Conservation (phyloP, 1,140 invertebrate species). For the Muscidifurax raptorellus region DNA sequence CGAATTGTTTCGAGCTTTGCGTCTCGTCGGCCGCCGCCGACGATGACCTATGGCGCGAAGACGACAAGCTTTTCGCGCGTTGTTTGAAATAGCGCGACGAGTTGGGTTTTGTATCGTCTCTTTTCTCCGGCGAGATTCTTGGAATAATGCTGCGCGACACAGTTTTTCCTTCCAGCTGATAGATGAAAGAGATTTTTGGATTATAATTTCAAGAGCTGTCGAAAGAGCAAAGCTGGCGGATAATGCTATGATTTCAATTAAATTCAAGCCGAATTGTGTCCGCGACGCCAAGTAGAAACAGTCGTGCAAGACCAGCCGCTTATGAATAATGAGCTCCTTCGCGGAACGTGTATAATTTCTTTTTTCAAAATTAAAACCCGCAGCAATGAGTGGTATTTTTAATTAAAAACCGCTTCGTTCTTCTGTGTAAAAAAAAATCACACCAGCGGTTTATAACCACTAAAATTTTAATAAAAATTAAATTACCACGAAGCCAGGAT, state of each 20-base stretch:
- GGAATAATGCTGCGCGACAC: no score
- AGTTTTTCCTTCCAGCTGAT: no score
- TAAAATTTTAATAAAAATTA: neutral
- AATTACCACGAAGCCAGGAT: neutral
- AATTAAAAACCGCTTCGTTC: no score
- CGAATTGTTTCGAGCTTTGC: slow-evolving; percentile 60
- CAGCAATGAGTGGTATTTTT: neutral
- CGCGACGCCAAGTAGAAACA: no score
- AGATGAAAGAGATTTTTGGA: no score
- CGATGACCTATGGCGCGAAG: slow-evolving; percentile 36
- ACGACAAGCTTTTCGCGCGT: neutral
- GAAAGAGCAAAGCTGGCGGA: no score
- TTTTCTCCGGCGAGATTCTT: neutral
- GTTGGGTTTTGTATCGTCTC: neutral
- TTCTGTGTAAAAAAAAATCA: no score
- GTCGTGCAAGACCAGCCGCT: neutral
- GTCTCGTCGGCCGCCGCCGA: slow-evolving; percentile 23
- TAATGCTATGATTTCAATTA: no score
- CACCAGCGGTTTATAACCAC: neutral
- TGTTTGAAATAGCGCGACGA: slow-evolving; percentile 10
- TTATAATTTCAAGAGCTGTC: no score
- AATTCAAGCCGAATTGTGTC: no score
- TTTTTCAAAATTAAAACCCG: neutral
- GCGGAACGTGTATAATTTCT: neutral
- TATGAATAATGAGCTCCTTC: no score